Evolutionary conservation across 2,113 vertebrate species (phyloP), one percentile per base, ranked within the genome.

Genomic region (Pristiophorus japonicus): DNA sequence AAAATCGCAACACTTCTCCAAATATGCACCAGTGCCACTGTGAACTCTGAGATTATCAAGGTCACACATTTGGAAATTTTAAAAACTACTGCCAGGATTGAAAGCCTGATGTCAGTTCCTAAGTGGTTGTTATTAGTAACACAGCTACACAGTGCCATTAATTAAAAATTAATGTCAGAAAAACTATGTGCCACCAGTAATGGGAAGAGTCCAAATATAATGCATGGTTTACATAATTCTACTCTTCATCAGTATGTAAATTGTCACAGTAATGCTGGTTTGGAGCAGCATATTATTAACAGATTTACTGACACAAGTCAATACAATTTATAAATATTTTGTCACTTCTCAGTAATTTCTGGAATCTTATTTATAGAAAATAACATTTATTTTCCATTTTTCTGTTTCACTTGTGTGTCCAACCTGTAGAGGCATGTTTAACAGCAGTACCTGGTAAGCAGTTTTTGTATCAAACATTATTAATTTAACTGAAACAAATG

Each of bases 371-470:
- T 94, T 47, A 30, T 27, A 4, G 22, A 94, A 67, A 70, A 27
- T 94, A 94, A 94, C 38, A 12, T 27, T 47, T 59, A 12, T 59
- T 16, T 59, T 38, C 84, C 8, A 16, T 18, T 45, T 94, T 96
- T 95, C 38, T 96, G 55, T 95, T 96, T 97, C 66, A 96, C 93
- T 96, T 97, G 0, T 96, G 96, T 96, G 73, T 96, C 67, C 96
- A 38, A 27, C 96, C 97, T 97, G 96, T 96, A 99, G 98, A 98
- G 96, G 98, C 97, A 96, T 98, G 97, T 96, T 98, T 98, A 66
- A 98, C 98, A 87, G 97, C 98, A 59, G 97, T 98, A 94, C 98
- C 98, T 93, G 98, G 98, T 98, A 96, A 98, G 98, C 97, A 95
- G 0, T 10, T 75, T 81, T 94, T 45, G 42, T 27, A 67, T 27